These are phyloP conservation scores for Lingula anatina DNA, from an alignment of 2,888 invertebrate genomes.

Conservation along the genomic window DNA sequence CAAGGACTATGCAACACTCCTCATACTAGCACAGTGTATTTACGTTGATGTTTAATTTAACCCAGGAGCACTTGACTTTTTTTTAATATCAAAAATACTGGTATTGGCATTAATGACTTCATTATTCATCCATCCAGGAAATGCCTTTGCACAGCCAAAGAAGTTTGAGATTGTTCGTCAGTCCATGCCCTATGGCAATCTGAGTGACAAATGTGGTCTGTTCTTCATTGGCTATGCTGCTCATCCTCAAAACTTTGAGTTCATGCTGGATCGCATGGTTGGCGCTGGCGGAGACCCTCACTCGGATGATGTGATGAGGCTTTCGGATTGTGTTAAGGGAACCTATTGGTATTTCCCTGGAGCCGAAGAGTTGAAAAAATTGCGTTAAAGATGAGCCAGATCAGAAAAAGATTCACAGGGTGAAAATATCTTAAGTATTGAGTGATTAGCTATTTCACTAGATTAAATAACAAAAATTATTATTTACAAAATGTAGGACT, in stretches of 20 bases:
- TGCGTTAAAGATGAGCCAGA: conserved; percentile 8
- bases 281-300: conserved; percentile 37
- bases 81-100: too few relatives aligned
- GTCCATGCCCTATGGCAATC: conserved; percentile 49
- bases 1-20: too few relatives aligned
- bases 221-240: conserved; percentile 52
- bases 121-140: conserved; percentile 26
- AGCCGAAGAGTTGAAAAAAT: conserved; percentile 30
- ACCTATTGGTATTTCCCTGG: conserved; percentile 53
- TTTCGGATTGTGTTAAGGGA: conserved; percentile 41
- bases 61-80: too few relatives aligned
- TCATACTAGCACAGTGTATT: too few relatives aligned
- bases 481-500: too few relatives aligned
- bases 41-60: too few relatives aligned
- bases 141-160: conserved; percentile 34
- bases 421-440: too few relatives aligned
- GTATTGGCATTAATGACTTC: too few relatives aligned
- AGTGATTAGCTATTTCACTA: too few relatives aligned
- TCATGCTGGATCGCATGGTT: conserved; percentile 51
- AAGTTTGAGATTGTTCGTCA: conserved; percentile 49
- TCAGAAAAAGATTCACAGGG: too few relatives aligned
- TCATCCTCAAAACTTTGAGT: conserved; percentile 43
- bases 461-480: too few relatives aligned
- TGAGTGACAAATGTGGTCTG: conserved; percentile 40
- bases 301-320: conserved; percentile 47